Evolutionary conservation across 2,113 vertebrate genomes (phyloP), one percentile per base, ranked within the genome.

Genomic region (Clupea harengus): DNA sequence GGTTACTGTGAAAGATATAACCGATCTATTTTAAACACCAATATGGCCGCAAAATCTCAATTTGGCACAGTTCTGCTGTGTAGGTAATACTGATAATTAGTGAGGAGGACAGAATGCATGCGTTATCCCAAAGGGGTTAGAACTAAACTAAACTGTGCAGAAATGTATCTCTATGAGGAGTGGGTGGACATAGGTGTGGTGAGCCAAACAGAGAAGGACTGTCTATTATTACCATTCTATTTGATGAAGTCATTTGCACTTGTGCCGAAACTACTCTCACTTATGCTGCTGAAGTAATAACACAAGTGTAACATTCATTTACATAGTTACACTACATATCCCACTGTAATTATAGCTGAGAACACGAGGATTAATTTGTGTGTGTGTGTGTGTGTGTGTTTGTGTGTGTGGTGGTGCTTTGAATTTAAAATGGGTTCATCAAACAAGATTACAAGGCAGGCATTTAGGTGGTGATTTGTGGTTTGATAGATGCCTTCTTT

Each of bases 371-470:
- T 54, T 18, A 4, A 18, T 54, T 2, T 54, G 50, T 54, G 50
- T 54, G 50, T 54, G 50, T 54, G 50, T 57, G 54, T 60, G 54
- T 60, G 54, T 60, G 54, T 60, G 54, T 60, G 54, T 60, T 18
- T 22, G 54, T 22, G 54, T 20, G 54, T 60, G 54, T 22, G 18
- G 6, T 18, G 4, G 54, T 60, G 86, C 89, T 94, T 91, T 91
- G 88, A 89, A 94, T 93, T 92, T 92, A 89, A 92, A 92, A 93
- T 91, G 89, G 28, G 64, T 28, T 78, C 72, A 78, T 78, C 25
- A 78, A 78, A 78, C 72, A 78, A 78, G 28, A 67, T 25, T 67
- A 67, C 64, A 67, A 67, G 64, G n/a, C 64, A 67, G n/a, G 64
- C 64, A 78, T 78, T 32, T 78, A 78, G 72, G 9, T 13, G 25